Percentiles rank a stretch among this genome's conserved stretches.
Evolutionary conservation across 2,113 vertebrate species (phyloP).

Genomic region (Chaetodon trifascialis): DNA sequence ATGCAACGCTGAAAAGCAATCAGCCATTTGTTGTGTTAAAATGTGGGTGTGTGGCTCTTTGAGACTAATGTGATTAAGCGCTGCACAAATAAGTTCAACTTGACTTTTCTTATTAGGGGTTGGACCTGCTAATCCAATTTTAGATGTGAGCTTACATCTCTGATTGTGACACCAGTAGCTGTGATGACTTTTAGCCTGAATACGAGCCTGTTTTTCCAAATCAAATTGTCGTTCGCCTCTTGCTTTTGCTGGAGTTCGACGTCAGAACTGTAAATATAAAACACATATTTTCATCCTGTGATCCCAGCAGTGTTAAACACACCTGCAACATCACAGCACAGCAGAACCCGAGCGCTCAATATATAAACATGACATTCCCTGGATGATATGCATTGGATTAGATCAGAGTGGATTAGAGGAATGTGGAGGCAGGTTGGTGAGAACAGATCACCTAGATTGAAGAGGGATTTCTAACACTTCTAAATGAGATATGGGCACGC

Average conservation of each 20-base stretch:
- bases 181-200: slow-evolving; percentile 22
- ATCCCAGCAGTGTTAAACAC: neutral
- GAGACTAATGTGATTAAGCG: slow-evolving; percentile 45
- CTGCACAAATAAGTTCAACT: slow-evolving; percentile 38
- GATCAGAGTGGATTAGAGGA: slow-evolving; percentile 76
- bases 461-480: slow-evolving; percentile 77
- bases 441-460: slow-evolving; percentile 82
- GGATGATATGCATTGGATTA: slow-evolving; percentile 69
- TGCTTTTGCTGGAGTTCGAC: neutral
- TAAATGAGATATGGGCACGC: slow-evolving; percentile 78
- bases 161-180: slow-evolving; percentile 10
- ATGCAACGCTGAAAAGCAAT: slow-evolving; percentile 27
- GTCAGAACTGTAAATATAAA: neutral
- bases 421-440: slow-evolving; percentile 71
- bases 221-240: neutral
- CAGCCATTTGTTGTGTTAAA: slow-evolving; percentile 30
- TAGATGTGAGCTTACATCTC: slow-evolving; percentile 33
- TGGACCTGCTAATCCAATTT: slow-evolving; percentile 52
- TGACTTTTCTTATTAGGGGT: slow-evolving; percentile 39
- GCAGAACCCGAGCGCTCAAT: slow-evolving; percentile 23
- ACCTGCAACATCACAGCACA: neutral
- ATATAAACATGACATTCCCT: slow-evolving; percentile 52
- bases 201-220: neutral
- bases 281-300: neutral
- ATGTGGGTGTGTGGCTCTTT: slow-evolving; percentile 50